Percentiles rank a stretch among this genome's conserved stretches.
These are phyloP conservation scores for Podarcis raffonei DNA, from an alignment of 2,113 vertebrate genomes.

Conservation along the genomic window DNA sequence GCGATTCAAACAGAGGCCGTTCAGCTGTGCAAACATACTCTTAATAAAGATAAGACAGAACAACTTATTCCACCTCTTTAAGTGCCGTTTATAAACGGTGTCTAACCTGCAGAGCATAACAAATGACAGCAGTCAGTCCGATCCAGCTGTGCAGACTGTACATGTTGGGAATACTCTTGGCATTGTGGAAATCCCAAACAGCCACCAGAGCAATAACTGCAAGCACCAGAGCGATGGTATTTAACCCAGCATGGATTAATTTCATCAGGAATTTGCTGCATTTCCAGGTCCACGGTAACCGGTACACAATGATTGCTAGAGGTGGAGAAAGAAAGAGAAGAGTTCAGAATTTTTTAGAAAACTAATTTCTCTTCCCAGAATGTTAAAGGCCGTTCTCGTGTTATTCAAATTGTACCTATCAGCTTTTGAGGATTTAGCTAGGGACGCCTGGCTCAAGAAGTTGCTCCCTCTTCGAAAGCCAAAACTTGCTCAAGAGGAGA, in stretches of 20 bases:
- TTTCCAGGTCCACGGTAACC: constrained; percentile 95
- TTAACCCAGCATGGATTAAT: constrained; percentile 90
- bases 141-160: constrained; percentile 99
- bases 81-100: constrained; percentile 40
- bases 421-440: neutral
- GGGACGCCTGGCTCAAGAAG: neutral
- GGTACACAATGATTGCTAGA: constrained; percentile 85
- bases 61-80: constrained; percentile 32
- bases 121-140: constrained; percentile 83
- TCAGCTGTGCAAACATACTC: neutral
- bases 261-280: constrained; percentile 94
- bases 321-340: constrained; percentile 45
- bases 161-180: constrained; percentile 87
- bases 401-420: neutral
- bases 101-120: constrained; percentile 88
- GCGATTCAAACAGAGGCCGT: constrained; percentile 9
- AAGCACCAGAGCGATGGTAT: constrained; percentile 82
- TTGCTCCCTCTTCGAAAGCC: neutral
- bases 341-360: neutral
- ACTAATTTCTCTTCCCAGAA: neutral
- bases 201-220: constrained; percentile 85
- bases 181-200: constrained; percentile 90
- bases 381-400: neutral
- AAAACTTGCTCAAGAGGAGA: neutral
- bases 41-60: constrained; percentile 34